These are phyloP conservation scores for Stichopus chloronotus DNA, from an alignment of 35 echinoderm and acorn worm genomes.

Conservation along the genomic window DNA sequence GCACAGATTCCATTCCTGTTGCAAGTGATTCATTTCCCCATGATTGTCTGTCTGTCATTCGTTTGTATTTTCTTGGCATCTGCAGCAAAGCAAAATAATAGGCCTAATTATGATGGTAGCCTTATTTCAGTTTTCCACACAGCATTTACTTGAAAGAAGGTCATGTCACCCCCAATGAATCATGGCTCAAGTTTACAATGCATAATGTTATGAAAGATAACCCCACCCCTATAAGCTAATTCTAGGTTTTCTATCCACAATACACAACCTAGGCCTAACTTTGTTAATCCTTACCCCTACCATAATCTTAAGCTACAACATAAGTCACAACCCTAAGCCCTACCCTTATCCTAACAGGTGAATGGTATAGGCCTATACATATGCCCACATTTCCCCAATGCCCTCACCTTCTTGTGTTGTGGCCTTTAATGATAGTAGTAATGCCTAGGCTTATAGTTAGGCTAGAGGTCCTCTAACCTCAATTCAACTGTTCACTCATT, in stretches of 20 bases:
- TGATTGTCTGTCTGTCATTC: slow-evolving; percentile 7
- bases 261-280: background rate
- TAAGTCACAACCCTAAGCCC: slow-evolving; percentile 55
- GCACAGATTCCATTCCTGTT: slow-evolving; percentile 48
- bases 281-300: background rate
- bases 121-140: background rate
- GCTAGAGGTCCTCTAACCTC: background rate
- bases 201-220: no score
- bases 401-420: slow-evolving; percentile 34
- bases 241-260: no score
- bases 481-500: no score
- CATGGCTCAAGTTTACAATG: no score
- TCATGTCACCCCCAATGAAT: no score
- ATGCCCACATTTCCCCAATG: slow-evolving; percentile 31
- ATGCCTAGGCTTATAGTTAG: slow-evolving; percentile 15
- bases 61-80: slow-evolving; percentile 32
- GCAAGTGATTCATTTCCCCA: slow-evolving; percentile 37
- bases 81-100: slow-evolving; percentile 1
- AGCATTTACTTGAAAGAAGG: background rate
- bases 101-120: background rate
- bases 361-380: background rate
- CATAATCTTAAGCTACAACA: slow-evolving; percentile 10
- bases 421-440: slow-evolving; percentile 26
- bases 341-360: slow-evolving; percentile 26
- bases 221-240: no score